These are phyloP conservation scores for Celastrina argiolus DNA, from an alignment of 2,888 invertebrate genomes.

Conservation along the genomic window DNA sequence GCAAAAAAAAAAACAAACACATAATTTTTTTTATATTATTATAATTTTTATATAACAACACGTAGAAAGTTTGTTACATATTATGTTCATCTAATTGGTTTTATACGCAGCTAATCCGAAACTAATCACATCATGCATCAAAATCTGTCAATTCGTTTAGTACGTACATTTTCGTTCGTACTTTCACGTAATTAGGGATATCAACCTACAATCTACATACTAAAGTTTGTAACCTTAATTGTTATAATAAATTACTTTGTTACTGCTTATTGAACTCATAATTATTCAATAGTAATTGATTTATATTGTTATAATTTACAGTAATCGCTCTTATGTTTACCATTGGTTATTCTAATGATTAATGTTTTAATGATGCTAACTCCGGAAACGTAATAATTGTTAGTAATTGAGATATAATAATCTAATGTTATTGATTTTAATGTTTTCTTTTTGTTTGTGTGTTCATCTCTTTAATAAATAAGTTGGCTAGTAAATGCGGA, in stretches of 20 bases:
- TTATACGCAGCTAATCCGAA: not conserved
- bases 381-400: not conserved
- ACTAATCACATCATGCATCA: not conserved
- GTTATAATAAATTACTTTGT: not conserved
- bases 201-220: not conserved
- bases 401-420: not conserved
- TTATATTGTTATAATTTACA: not conserved
- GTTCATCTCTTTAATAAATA: no score
- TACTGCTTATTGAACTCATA: not conserved
- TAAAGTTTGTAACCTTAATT: not conserved
- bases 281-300: not conserved
- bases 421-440: not conserved
- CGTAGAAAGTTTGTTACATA: not conserved
- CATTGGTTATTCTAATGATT: slow-evolving; percentile 10
- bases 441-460: no score
- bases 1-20: no score
- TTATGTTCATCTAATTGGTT: not conserved
- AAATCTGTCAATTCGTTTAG: slow-evolving; percentile 9
- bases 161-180: not conserved
- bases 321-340: not conserved
- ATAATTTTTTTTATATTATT: no score
- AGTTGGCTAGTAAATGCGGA: no score
- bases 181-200: not conserved
- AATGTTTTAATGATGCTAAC: not conserved
- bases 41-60: no score